Conservation (phyloP, 1,140 invertebrate species). For the Chironomus striatipennis region DNA sequence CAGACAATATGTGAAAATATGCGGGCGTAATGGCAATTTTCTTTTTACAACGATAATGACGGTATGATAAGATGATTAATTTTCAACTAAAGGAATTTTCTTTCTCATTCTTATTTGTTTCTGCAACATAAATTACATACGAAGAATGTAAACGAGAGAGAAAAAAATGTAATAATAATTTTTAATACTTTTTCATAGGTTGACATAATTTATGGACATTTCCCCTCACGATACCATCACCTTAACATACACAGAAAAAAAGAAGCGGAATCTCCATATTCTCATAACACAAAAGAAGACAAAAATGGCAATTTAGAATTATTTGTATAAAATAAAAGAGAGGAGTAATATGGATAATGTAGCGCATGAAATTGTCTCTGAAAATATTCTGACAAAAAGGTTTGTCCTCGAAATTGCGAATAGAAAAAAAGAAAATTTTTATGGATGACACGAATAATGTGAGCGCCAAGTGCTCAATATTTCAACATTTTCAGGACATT, state of each 20-base stretch:
- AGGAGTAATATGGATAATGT: constrained; percentile 18
- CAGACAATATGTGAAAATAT: too few relatives aligned
- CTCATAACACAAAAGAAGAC: background rate
- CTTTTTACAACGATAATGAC: background rate
- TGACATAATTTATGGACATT: constrained; percentile 13
- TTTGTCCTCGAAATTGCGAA: background rate
- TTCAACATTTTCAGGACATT: constrained; percentile 21
- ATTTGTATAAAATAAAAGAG: background rate
- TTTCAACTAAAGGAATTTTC: background rate
- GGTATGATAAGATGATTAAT: constrained; percentile 2
- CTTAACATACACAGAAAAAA: background rate
- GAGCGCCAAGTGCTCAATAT: constrained; percentile 17
- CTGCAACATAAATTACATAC: background rate
- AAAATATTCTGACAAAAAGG: too few relatives aligned
- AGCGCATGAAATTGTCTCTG: background rate
- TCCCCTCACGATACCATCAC: background rate
- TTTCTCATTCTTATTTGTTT: background rate
- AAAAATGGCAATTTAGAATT: constrained; percentile 16
- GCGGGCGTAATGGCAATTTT: too few relatives aligned
- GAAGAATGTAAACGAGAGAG: background rate
- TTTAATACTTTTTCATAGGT: constrained; percentile 5
- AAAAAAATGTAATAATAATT: background rate
- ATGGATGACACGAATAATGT: constrained; percentile 3
- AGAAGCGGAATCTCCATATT: background rate
- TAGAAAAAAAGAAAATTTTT: background rate